These are phyloP conservation scores for Chiroxiphia lanceolata DNA, from an alignment of 2,797 vertebrate species.

Conservation along the genomic window DNA sequence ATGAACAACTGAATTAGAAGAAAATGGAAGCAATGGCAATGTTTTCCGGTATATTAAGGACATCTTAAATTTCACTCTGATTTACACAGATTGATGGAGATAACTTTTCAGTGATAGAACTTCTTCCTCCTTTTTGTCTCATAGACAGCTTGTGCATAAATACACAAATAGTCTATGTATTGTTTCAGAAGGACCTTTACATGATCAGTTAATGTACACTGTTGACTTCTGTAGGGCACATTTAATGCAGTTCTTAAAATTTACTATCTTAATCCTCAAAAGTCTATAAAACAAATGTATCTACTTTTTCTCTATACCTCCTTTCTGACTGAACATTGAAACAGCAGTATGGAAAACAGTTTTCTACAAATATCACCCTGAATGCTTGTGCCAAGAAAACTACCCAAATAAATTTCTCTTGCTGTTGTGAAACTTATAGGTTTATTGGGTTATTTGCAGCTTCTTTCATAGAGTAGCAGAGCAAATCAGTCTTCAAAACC, in stretches of 20 bases:
- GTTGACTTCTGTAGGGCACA: not conserved
- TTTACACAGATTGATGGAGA: not conserved
- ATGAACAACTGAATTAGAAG: not conserved
- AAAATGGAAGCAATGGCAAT: not conserved
- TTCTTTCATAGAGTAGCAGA: not conserved
- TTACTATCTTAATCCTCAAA: not conserved
- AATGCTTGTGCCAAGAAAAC: not conserved
- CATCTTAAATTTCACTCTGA: not conserved
- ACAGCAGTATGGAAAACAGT: not conserved
- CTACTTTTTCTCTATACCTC: not conserved
- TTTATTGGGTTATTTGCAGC: not conserved
- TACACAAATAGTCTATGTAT: not conserved
- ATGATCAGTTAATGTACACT: not conserved
- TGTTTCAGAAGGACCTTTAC: not conserved
- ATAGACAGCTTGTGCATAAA: not conserved
- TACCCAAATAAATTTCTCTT: not conserved
- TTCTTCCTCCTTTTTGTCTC: not conserved
- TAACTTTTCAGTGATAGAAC: not conserved
- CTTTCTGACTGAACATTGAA: not conserved
- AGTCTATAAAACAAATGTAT: not conserved
- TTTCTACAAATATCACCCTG: not conserved
- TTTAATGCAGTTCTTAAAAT: not conserved
- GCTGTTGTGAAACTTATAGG: not conserved
- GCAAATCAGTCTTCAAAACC: not conserved
- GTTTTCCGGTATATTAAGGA: not conserved